Evolutionary conservation across 2,113 vertebrate species (phyloP).

Genomic region (Tyrannus savana): DNA sequence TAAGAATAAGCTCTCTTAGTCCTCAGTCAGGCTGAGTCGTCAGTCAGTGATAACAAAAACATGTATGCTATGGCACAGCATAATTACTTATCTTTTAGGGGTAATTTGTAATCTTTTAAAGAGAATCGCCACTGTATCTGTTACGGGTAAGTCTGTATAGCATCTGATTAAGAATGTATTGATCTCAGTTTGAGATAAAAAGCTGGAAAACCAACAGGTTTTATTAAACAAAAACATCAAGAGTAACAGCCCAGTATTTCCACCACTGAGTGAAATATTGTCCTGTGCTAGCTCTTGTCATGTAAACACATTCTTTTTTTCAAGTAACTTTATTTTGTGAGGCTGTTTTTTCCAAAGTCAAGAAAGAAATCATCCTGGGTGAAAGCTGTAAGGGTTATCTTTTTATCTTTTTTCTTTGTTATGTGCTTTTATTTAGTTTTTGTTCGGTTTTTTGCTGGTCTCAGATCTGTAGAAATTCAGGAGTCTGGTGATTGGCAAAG

Average conservation of each 20-base stretch:
- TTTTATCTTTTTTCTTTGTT: no score
- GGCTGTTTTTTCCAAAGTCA: neutral
- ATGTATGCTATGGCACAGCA: neutral
- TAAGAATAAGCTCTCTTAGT: neutral
- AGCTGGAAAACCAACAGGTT: neutral
- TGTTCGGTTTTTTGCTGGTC: neutral
- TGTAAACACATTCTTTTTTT: neutral
- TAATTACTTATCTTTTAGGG: neutral
- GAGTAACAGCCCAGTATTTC: neutral
- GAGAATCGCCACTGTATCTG: neutral
- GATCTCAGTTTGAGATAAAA: neutral
- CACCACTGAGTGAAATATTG: neutral
- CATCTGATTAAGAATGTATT: neutral
- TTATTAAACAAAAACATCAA: neutral
- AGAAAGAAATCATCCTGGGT: neutral
- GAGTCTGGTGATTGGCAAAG: neutral
- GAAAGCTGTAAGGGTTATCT: neutral
- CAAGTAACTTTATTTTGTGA: neutral
- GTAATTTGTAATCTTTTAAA: neutral
- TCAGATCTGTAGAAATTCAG: neutral
- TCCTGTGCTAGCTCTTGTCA: neutral
- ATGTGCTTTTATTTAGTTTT: no score
- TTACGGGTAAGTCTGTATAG: neutral
- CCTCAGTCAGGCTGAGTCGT: neutral
- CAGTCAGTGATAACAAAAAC: neutral